A percentile compares a stretch with the other conserved stretches of the same genome.
phyloP scores from a whole-genome alignment of 1,140 invertebrate genomes.

The Cataglyphis hispanica region DNA sequence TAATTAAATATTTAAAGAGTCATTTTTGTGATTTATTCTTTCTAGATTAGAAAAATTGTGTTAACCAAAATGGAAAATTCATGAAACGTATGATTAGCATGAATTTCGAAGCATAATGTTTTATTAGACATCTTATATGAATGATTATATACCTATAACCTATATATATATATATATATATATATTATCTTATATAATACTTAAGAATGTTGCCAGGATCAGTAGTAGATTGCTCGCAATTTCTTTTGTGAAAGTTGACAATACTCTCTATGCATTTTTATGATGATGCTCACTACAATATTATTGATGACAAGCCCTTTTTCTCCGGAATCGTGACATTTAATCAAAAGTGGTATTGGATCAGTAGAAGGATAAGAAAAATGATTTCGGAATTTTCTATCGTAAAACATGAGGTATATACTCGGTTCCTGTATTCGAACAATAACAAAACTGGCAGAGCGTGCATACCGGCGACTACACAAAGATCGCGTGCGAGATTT shows the following conservation, averaged over 20 bases:
- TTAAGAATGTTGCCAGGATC: not conserved
- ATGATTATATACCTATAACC: not conserved
- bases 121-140: not conserved
- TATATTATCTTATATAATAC: not conserved
- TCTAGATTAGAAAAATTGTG: not conserved
- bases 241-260: not conserved
- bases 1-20: not conserved
- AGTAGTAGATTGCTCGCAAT: not conserved
- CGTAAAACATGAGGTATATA: conserved; percentile 17
- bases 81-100: not conserved
- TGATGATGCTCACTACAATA: not conserved
- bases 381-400: conserved; percentile 13
- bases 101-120: not conserved
- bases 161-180: no score
- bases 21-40: not conserved
- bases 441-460: not conserved
- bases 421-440: not conserved
- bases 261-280: conserved; percentile 12
- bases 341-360: conserved; percentile 42
- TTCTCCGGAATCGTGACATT: conserved; percentile 6
- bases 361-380: not conserved
- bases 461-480: not conserved
- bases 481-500: conserved; percentile 1
- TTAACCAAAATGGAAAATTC: not conserved
- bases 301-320: conserved; percentile 38